phyloP scores from a whole-genome alignment of 2,113 vertebrate genomes.

The Tonatia bakeri region DNA sequence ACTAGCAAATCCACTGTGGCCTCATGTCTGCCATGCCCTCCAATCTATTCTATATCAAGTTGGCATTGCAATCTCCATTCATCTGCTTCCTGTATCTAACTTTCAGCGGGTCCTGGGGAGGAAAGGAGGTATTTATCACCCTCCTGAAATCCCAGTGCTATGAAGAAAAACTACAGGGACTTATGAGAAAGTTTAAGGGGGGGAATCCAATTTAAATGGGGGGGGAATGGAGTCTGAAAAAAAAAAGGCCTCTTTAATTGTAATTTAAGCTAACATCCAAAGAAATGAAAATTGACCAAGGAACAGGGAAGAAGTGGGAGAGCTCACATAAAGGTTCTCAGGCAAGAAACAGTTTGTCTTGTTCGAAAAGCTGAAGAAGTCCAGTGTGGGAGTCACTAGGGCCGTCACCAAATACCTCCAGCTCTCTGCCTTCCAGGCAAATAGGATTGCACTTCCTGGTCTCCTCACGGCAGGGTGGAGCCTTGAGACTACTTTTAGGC shows the following conservation, averaged over 20 bases:
- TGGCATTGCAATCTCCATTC: not conserved
- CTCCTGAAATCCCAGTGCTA: not conserved
- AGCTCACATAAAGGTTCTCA: not conserved
- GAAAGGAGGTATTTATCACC: not conserved
- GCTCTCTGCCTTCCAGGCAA: slow-evolving; percentile 26
- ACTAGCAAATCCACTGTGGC: not conserved
- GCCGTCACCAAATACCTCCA: not conserved
- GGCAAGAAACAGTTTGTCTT: not conserved
- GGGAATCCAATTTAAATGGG: not conserved
- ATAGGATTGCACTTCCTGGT: slow-evolving; percentile 6
- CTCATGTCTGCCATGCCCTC: not conserved
- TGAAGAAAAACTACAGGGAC: not conserved
- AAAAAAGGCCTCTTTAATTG: not conserved
- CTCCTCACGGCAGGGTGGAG: not conserved
- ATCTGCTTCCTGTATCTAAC: not conserved
- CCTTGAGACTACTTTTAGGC: not conserved
- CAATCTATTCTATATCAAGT: not conserved
- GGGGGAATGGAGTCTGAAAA: not conserved
- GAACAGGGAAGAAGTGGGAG: not conserved
- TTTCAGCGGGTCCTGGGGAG: not conserved
- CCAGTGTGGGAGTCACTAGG: not conserved
- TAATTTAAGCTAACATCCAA: not conserved
- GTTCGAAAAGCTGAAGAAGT: not conserved
- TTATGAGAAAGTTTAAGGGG: not conserved
- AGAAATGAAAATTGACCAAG: not conserved